These are phyloP conservation scores for Malthinus flaveolus DNA, from an alignment of 2,888 invertebrate species.

Conservation along the genomic window DNA sequence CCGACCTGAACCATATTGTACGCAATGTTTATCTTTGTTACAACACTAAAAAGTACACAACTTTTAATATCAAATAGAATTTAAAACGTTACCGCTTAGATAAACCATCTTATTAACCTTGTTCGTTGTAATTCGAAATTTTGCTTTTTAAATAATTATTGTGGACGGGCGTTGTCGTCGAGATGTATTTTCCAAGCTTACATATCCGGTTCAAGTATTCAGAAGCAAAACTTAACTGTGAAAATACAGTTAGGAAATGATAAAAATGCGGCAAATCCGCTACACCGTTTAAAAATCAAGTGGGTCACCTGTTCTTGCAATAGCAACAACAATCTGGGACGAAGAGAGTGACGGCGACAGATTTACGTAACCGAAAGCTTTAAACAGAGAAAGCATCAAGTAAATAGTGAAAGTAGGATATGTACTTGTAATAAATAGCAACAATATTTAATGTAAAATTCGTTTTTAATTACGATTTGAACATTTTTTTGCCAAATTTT, in stretches of 20 bases:
- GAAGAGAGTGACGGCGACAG: slow-evolving; percentile 35
- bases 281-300: slow-evolving; percentile 35
- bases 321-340: slow-evolving; percentile 34
- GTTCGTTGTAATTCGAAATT: background rate
- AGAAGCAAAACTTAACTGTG: slow-evolving; percentile 38
- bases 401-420: slow-evolving; percentile 44
- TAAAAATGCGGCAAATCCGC: slow-evolving; percentile 36
- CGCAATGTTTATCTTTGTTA: slow-evolving; percentile 36
- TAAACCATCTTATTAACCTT: background rate
- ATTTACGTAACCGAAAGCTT: slow-evolving; percentile 28
- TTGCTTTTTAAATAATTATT: background rate
- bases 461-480: background rate
- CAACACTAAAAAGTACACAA: slow-evolving; percentile 20
- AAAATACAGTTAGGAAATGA: slow-evolving; percentile 39
- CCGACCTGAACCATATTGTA: slow-evolving; percentile 35
- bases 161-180: background rate
- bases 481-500: too few relatives aligned
- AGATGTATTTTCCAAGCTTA: background rate
- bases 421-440: slow-evolving; percentile 11
- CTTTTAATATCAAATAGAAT: slow-evolving; percentile 10
- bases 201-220: slow-evolving; percentile 1
- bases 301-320: slow-evolving; percentile 34
- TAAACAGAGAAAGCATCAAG: slow-evolving; percentile 33
- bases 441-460: background rate
- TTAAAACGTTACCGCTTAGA: background rate